Conservation (phyloP, 2,797 vertebrate species). For the Lutjanus campechanus region DNA sequence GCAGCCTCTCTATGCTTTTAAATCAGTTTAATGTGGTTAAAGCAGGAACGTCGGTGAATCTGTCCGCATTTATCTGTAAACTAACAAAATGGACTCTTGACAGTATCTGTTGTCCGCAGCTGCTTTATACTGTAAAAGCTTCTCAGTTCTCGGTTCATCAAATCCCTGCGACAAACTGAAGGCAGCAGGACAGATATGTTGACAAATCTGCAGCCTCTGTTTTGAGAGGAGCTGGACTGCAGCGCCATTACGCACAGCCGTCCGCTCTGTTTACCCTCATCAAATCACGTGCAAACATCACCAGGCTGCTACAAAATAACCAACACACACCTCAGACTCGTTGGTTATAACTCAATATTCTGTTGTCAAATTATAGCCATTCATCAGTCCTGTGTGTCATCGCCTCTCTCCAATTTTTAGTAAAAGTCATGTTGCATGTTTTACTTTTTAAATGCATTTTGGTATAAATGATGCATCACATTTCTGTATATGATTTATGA, state of each 20-base stretch:
- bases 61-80: too few relatives aligned
- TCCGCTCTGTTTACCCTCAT: neutral
- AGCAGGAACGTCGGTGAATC: neutral
- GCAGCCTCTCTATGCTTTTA: too few relatives aligned
- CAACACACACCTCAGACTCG: neutral
- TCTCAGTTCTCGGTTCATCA: neutral
- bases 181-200: neutral
- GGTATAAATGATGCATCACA: neutral
- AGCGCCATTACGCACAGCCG: neutral
- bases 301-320: too few relatives aligned
- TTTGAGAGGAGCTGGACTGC: neutral
- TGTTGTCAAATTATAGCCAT: neutral
- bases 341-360: neutral
- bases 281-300: neutral
- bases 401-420: neutral
- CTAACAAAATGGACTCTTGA: neutral
- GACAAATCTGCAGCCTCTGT: neutral
- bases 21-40: neutral
- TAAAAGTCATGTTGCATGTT: neutral
- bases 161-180: neutral
- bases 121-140: neutral
- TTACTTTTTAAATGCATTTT: neutral
- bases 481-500: neutral
- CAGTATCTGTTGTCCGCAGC: slow-evolving; percentile 2
- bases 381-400: neutral